Evolutionary conservation across 2,888 invertebrate species (phyloP).

Genomic region (Euplagia quadripunctaria): DNA sequence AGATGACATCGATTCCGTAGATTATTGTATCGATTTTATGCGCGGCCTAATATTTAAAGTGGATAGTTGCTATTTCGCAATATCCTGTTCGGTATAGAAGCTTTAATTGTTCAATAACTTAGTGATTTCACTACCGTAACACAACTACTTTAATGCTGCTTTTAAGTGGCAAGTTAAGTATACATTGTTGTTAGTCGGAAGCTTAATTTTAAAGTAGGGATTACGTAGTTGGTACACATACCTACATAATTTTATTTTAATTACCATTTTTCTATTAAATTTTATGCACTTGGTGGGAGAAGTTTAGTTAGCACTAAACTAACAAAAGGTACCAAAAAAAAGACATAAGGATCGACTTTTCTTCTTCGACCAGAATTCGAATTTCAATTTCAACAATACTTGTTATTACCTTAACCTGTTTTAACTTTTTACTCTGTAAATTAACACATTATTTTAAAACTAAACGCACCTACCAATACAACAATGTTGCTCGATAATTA

Average conservation of each 20-base stretch:
- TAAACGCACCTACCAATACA: not conserved
- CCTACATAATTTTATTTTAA: not conserved
- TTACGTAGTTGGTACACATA: not conserved
- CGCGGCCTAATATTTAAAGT: not conserved
- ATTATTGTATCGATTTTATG: slow-evolving; percentile 15
- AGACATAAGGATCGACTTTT: no score
- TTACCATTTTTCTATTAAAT: not conserved
- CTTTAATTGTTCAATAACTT: slow-evolving; percentile 4
- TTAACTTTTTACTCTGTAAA: no score
- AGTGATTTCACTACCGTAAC: not conserved
- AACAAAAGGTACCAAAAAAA: not conserved
- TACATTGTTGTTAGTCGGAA: not conserved
- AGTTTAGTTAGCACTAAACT: not conserved
- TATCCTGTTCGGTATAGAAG: slow-evolving; percentile 1
- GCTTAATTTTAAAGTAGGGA: not conserved
- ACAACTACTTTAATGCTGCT: not conserved
- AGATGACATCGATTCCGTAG: slow-evolving; percentile 28
- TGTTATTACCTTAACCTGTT: no score
- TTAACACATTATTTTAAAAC: no score
- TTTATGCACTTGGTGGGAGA: no score
- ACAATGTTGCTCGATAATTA: not conserved
- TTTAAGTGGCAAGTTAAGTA: not conserved
- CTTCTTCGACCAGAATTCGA: no score
- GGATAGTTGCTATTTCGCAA: slow-evolving; percentile 1
- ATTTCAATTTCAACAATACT: no score